Conservation (phyloP, 2,113 vertebrate genomes). For the Poicephalus meyeri region DNA sequence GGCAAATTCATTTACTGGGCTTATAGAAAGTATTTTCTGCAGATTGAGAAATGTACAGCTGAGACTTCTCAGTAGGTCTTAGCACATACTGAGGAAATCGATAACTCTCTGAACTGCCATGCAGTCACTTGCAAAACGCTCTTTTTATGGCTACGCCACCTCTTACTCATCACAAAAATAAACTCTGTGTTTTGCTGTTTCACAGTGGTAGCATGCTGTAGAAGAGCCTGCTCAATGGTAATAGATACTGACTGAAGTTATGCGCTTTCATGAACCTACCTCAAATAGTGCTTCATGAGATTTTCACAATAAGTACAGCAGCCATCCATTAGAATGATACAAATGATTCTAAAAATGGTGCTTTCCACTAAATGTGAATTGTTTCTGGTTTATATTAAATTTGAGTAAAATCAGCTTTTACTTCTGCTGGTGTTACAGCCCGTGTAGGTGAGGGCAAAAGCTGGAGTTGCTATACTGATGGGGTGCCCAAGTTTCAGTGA, state of each 20-base stretch:
- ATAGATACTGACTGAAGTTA: neutral
- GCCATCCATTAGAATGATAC: neutral
- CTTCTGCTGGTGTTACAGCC: neutral
- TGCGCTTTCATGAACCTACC: neutral
- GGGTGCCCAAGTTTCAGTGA: neutral
- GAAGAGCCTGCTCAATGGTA: neutral
- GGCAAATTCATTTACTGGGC: neutral
- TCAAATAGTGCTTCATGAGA: neutral
- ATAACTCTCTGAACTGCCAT: neutral
- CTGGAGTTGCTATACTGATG: neutral
- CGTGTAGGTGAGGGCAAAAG: neutral
- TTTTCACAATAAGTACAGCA: neutral
- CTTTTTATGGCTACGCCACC: slow-evolving; percentile 34
- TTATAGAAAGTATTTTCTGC: neutral
- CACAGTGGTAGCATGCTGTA: neutral
- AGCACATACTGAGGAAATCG: slow-evolving; percentile 9
- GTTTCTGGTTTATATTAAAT: neutral
- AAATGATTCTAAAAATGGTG: neutral
- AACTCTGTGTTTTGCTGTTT: neutral
- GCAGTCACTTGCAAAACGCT: neutral
- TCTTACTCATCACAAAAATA: slow-evolving; percentile 9
- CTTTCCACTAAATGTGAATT: neutral
- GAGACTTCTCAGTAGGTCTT: slow-evolving; percentile 21
- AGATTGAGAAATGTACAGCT: slow-evolving; percentile 5
- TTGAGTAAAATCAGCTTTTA: neutral